phyloP scores from a whole-genome alignment of 2,113 vertebrate genomes.

The Periophthalmodon schlosseri region DNA sequence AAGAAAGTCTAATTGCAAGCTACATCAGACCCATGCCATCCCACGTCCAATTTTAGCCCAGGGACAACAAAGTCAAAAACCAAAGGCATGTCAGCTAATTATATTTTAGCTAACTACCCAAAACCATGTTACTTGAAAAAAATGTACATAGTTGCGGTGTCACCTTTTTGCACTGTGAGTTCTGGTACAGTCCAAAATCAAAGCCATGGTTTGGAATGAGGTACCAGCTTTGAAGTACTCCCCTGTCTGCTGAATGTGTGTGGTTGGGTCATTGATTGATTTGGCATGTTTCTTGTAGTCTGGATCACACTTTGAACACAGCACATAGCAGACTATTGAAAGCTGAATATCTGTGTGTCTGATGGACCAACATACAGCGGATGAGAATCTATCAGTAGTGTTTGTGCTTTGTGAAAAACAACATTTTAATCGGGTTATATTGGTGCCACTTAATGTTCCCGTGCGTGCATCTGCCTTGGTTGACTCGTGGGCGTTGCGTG shows the following conservation, averaged over 20 bases:
- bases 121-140: background rate
- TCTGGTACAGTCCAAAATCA: background rate
- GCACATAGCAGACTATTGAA: background rate
- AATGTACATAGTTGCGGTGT: background rate
- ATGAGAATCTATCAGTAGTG: background rate
- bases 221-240: conserved; percentile 2
- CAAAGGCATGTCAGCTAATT: background rate
- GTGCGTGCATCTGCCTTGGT: conserved; percentile 49
- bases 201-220: background rate
- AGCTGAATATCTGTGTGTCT: background rate
- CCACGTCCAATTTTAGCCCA: background rate
- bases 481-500: conserved; percentile 33
- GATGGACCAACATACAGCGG: background rate
- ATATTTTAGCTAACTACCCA: background rate
- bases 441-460: conserved; percentile 21
- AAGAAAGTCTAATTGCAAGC: conserved; percentile 6
- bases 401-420: background rate
- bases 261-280: background rate
- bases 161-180: background rate
- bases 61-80: background rate
- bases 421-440: background rate
- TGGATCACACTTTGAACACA: conserved; percentile 2
- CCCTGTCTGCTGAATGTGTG: conserved; percentile 1
- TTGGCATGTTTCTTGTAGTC: background rate
- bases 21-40: background rate